These are phyloP conservation scores for Zosterops japonicus DNA, from an alignment of 2,113 vertebrate genomes.

Conservation along the genomic window DNA sequence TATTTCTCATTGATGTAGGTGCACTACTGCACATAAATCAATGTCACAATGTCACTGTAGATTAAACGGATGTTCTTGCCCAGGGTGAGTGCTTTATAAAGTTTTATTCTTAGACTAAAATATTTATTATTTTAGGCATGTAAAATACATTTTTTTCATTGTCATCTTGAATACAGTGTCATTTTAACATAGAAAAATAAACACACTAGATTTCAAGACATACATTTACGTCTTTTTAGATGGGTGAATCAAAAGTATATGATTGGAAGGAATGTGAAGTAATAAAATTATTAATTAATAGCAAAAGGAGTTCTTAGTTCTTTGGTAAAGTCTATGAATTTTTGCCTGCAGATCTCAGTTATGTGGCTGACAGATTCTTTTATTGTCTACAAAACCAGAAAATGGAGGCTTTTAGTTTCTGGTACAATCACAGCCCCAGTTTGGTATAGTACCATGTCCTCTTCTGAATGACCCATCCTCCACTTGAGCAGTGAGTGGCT, in stretches of 20 bases:
- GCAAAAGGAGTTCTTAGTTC: not conserved
- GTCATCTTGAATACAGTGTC: not conserved
- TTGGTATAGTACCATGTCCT: not conserved
- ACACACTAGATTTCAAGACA: not conserved
- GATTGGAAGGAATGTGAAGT: not conserved
- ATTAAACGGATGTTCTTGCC: slow-evolving; percentile 49
- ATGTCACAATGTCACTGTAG: slow-evolving; percentile 66
- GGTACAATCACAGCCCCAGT: not conserved
- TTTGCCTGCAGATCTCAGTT: not conserved
- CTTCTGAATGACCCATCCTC: not conserved
- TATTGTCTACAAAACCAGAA: not conserved
- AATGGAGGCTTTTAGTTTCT: not conserved
- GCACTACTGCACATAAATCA: slow-evolving; percentile 54
- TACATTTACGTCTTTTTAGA: not conserved
- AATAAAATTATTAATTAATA: not conserved
- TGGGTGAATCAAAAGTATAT: not conserved
- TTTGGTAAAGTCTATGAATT: not conserved
- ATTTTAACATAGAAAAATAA: not conserved
- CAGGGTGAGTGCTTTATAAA: not conserved
- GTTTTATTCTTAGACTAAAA: slow-evolving; percentile 22
- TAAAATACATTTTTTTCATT: not conserved
- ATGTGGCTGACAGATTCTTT: not conserved
- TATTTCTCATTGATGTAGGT: slow-evolving; percentile 53
- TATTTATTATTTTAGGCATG: not conserved
- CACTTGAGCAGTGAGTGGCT: not conserved